Evolutionary conservation across 2,797 vertebrate genomes (phyloP).

Genomic region (Spinus pinus): DNA sequence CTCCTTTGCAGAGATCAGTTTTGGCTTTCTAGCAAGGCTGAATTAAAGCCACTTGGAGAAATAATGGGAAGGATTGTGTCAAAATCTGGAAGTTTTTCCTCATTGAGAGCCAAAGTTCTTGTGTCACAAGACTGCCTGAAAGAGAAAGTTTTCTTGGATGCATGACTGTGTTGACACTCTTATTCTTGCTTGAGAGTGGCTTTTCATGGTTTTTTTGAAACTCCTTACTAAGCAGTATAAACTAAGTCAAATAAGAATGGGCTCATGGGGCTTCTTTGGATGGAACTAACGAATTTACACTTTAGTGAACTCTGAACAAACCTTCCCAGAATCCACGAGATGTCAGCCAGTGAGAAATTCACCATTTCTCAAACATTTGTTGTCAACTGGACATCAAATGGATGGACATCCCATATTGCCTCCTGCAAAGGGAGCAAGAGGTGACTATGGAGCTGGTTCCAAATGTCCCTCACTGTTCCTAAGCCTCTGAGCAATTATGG

Average conservation of each 20-base stretch:
- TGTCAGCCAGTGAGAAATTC: neutral
- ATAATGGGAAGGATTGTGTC: slow-evolving; percentile 25
- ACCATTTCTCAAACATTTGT: neutral
- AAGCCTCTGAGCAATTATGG: neutral
- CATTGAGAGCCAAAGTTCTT: slow-evolving; percentile 22
- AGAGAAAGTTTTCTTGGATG: slow-evolving; percentile 48
- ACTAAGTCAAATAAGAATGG: slow-evolving; percentile 36
- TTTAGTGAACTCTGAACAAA: slow-evolving; percentile 14
- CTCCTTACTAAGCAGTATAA: slow-evolving; percentile 41
- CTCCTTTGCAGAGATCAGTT: neutral
- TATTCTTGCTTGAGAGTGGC: slow-evolving; percentile 33
- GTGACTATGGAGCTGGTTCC: neutral
- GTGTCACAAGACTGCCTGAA: slow-evolving; percentile 44
- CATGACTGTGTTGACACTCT: slow-evolving; percentile 44
- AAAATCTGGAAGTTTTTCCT: slow-evolving; percentile 48
- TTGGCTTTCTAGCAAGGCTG: slow-evolving; percentile 31
- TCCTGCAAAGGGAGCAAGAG: neutral
- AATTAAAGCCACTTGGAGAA: slow-evolving; percentile 34
- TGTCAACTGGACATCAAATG: neutral
- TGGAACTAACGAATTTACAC: slow-evolving; percentile 28
- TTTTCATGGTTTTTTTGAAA: slow-evolving; percentile 34
- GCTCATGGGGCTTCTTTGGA: slow-evolving; percentile 35
- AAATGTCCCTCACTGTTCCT: neutral
- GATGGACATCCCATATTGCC: neutral
- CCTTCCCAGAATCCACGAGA: neutral